Evolutionary conservation across 1,140 invertebrate genomes (phyloP).

Genomic region (Hyphantria cunea): DNA sequence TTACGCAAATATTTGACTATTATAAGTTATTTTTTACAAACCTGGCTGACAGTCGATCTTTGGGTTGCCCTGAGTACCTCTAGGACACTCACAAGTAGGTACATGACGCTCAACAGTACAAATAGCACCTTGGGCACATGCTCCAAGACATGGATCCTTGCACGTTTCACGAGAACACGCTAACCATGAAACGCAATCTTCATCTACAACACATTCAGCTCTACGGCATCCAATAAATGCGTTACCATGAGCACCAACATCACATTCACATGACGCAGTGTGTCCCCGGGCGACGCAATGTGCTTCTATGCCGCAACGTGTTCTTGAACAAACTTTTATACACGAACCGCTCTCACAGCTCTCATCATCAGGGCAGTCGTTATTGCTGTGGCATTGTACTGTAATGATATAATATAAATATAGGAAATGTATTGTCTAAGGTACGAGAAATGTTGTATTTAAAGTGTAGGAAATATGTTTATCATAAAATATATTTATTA

Average conservation of each 20-base stretch:
- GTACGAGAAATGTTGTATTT: too few species aligned
- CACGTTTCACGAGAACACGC: conserved; percentile 90
- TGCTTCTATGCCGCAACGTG: conserved; percentile 92
- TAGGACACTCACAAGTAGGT: conserved; percentile 90
- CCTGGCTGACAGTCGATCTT: conserved; percentile 84
- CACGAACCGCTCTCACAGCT: conserved; percentile 94
- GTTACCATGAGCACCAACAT: conserved; percentile 88
- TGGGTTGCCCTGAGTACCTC: conserved; percentile 91
- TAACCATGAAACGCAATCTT: conserved; percentile 88
- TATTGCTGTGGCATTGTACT: conserved; percentile 93
- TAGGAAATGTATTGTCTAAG: too few species aligned
- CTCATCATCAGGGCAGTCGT: conserved; percentile 90
- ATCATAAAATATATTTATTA: too few species aligned
- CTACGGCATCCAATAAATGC: conserved; percentile 88
- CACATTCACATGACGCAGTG: conserved; percentile 90
- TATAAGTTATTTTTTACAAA: conserved; percentile 53
- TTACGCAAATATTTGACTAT: too few species aligned
- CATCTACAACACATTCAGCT: conserved; percentile 88
- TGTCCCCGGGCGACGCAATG: conserved; percentile 89
- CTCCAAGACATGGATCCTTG: conserved; percentile 90
- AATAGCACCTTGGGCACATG: conserved; percentile 85
- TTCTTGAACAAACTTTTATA: conserved; percentile 89
- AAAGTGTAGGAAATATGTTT: too few species aligned
- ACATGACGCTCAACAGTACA: conserved; percentile 90
- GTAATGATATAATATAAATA: conserved; percentile 40